Evolutionary conservation across 2,888 invertebrate genomes (phyloP).

Genomic region (Drosophila helvetica): DNA sequence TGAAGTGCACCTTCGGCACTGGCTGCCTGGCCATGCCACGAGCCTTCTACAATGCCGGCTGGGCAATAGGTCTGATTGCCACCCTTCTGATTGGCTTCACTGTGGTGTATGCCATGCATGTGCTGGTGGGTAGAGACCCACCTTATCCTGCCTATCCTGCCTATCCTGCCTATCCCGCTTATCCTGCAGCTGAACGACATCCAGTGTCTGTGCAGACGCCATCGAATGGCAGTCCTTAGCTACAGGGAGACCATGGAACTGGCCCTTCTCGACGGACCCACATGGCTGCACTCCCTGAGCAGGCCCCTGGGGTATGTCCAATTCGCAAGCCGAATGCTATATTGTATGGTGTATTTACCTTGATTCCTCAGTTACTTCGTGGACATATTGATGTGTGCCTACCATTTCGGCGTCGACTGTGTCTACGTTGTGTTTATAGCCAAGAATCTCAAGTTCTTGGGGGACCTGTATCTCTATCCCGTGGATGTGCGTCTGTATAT

Average conservation of each 20-base stretch:
- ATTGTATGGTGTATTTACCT: neutral
- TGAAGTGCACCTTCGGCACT: conserved; percentile 96
- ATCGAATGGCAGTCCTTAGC: conserved; percentile 88
- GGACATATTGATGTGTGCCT: conserved; percentile 91
- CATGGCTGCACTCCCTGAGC: conserved; percentile 86
- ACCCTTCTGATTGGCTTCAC: conserved; percentile 91
- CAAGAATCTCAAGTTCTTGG: conserved; percentile 90
- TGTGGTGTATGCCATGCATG: conserved; percentile 94
- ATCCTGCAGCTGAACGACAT: conserved; percentile 59
- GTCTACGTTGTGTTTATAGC: conserved; percentile 97
- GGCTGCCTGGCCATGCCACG: conserved; percentile 97
- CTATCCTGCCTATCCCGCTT: no score
- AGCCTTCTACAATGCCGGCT: conserved; percentile 94
- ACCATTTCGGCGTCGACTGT: conserved; percentile 97
- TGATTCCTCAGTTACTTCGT: conserved; percentile 86
- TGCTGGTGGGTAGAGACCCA: conserved; percentile 86
- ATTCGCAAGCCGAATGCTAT: neutral
- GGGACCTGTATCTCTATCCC: conserved; percentile 85
- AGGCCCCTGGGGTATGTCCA: conserved; percentile 83
- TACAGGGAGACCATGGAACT: conserved; percentile 92
- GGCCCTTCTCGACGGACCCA: conserved; percentile 90
- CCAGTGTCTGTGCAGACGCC: conserved; percentile 84
- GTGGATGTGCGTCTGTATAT: conserved; percentile 84
- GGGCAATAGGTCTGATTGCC: conserved; percentile 90
- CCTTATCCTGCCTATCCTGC: no score